Base-by-base conservation (phyloP, 2,113 vertebrate species). In the rat (Rattus norvegicus) region DNA sequence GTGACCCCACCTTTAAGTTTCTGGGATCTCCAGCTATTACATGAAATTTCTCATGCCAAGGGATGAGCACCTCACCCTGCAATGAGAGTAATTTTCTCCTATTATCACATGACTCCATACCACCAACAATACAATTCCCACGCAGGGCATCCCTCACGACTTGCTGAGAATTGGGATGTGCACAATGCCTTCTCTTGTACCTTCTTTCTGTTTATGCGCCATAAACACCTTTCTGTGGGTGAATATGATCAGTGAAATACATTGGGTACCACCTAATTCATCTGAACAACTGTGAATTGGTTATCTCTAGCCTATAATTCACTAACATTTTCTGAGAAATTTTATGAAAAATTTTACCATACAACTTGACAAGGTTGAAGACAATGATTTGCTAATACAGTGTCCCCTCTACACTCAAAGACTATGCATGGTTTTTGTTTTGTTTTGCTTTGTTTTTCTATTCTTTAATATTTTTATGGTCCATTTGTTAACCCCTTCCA, bases 291-390 rank as follows among this genome's bases (percentile, higher is more conserved):
- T 61, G 22, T 33, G 77, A 8, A 83, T 4, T 77, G 54, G 65
- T 47, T 91, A 72, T 87, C 36, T 84, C 13, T 0, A 73, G 2
- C 47, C 0, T 72, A 17, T 4, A 86, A 54, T 61, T 81, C 91
- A 30, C 10, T 91, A 20, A 54, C 90, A 88, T 92, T 96, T 87
- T 52, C 36, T 26, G 87, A 83, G 54, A 87, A 72, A 69, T 61
- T 52, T 30, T 89, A 56, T 83, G 69, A 63, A 19, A 28, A 88
- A 20, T 49, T 49, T 84, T 43, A 70, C 33, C 90, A 43, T 39
- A 76, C 43, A 83, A 81, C 10, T 52, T 88, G 59, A 49, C 28
- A 77, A 87, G 6, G 76, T n/a, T 65, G 33, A 69, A 90, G 47
- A 94, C 12, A 72, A 26, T 93, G 61, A 85, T 85, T 85, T 95